Percentiles rank a stretch among this genome's conserved stretches.
Evolutionary conservation across 2,113 vertebrate genomes (phyloP).

Genomic region (Cryptoleucopteryx plumbea): DNA sequence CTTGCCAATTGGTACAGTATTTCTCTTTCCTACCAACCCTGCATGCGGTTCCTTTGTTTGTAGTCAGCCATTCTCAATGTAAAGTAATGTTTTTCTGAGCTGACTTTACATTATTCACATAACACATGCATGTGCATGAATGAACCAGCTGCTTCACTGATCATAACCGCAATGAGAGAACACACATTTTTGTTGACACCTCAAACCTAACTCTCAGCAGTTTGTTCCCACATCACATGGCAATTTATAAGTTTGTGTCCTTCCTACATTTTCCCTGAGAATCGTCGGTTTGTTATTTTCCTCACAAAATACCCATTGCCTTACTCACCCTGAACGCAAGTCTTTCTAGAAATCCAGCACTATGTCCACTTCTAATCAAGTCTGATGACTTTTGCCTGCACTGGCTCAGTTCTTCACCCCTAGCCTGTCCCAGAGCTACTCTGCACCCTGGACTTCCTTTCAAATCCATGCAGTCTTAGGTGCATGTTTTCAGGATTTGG

Average conservation of each 20-base stretch:
- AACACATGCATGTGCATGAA: constrained; percentile 75
- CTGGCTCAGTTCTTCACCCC: background rate
- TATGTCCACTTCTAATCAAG: background rate
- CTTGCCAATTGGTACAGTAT: constrained; percentile 99
- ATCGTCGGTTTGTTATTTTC: background rate
- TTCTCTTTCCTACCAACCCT: constrained; percentile 90
- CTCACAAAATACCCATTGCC: constrained; percentile 37
- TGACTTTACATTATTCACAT: constrained; percentile 55
- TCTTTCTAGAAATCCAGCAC: background rate
- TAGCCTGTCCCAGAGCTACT: background rate
- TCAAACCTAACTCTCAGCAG: constrained; percentile 34
- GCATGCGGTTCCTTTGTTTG: constrained; percentile 83
- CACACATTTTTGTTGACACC: background rate
- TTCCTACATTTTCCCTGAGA: constrained; percentile 30
- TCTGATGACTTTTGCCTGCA: background rate
- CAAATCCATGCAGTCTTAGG: background rate
- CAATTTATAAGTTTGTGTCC: constrained; percentile 14
- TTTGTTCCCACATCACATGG: constrained; percentile 1
- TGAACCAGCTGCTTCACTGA: constrained; percentile 33
- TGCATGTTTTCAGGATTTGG: background rate
- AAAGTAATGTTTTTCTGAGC: constrained; percentile 63
- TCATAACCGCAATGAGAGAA: background rate
- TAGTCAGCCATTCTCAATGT: constrained; percentile 64
- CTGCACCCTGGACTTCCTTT: background rate
- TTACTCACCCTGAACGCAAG: constrained; percentile 18